Evolutionary conservation across 2,113 vertebrate genomes (phyloP).

Genomic region (Dascyllus trimaculatus): DNA sequence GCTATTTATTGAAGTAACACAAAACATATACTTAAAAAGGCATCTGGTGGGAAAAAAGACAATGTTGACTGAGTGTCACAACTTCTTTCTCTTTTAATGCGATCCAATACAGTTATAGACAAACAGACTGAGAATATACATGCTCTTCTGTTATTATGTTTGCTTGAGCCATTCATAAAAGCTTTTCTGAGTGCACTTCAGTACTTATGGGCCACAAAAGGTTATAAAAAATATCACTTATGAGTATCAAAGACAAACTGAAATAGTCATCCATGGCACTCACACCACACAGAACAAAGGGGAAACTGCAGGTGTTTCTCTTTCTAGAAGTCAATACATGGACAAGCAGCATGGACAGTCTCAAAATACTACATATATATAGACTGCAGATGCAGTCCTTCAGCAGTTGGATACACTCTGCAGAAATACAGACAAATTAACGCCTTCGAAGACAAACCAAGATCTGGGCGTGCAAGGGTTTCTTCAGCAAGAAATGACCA

Average conservation of each 20-base stretch:
- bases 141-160: conserved; percentile 10
- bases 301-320: background rate
- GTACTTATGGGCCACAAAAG: background rate
- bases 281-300: background rate
- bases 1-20: too few species aligned
- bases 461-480: too few species aligned
- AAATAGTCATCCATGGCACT: background rate
- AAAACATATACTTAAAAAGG: too few species aligned
- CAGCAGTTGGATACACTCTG: too few species aligned
- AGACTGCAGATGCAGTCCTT: too few species aligned
- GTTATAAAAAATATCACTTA: background rate
- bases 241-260: background rate
- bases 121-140: background rate
- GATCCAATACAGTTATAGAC: background rate
- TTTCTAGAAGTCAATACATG: background rate
- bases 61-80: background rate
- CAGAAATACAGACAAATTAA: too few species aligned
- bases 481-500: too few species aligned
- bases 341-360: background rate
- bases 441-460: too few species aligned
- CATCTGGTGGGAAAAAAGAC: too few species aligned
- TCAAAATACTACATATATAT: background rate
- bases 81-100: background rate
- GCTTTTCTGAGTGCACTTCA: background rate
- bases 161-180: conserved; percentile 3